Conservation (phyloP, 2,797 vertebrate species). For the Liasis olivaceus region DNA sequence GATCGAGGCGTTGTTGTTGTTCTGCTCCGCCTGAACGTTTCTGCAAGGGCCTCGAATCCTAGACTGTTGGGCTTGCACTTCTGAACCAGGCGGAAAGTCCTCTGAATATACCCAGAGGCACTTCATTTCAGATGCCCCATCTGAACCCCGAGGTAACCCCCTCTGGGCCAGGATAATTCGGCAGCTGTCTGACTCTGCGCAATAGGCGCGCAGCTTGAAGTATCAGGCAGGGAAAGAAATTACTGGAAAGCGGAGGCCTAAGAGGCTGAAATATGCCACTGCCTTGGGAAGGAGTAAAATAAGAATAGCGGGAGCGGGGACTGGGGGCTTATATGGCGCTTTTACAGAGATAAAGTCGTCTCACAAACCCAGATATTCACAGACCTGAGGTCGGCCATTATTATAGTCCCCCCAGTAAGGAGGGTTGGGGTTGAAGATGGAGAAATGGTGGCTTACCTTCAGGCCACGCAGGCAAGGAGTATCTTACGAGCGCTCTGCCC, state of each 20-base stretch:
- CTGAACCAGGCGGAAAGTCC: background rate
- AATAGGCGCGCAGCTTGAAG: background rate
- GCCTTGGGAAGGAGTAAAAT: no score
- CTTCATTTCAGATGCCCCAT: background rate
- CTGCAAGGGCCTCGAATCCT: background rate
- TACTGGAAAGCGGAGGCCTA: background rate
- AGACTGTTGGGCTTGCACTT: background rate
- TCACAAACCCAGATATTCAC: no score
- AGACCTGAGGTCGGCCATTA: background rate
- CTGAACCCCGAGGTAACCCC: background rate
- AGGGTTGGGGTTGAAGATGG: background rate
- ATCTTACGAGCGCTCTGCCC: background rate
- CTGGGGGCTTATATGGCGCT: background rate
- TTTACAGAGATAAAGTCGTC: background rate
- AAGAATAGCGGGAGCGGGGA: no score
- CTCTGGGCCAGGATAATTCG: background rate
- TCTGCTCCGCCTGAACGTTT: background rate
- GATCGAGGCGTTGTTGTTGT: no score
- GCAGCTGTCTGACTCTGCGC: background rate
- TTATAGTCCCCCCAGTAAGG: no score
- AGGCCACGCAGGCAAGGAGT: background rate
- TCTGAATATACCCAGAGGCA: constrained; percentile 1
- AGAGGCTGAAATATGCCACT: background rate
- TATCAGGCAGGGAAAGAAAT: background rate
- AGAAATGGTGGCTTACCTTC: no score